phyloP scores from a whole-genome alignment of 1,140 invertebrate genomes.

The Diuraphis noxia region DNA sequence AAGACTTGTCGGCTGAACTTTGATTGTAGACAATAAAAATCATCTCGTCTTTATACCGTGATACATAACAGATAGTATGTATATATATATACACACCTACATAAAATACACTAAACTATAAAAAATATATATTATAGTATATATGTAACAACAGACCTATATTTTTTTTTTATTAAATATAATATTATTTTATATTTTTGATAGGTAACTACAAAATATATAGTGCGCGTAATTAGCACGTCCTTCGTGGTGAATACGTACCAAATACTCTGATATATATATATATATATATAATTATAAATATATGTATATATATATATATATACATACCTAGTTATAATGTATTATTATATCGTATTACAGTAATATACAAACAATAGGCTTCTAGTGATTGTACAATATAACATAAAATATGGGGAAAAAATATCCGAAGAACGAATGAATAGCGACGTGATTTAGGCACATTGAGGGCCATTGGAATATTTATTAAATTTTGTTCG shows the following conservation, averaged over 20 bases:
- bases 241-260: background rate
- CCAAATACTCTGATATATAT: too few species aligned
- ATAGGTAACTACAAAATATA: background rate
- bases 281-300: too few species aligned
- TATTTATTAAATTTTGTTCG: background rate
- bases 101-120: background rate
- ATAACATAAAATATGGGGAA: background rate
- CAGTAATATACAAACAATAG: conserved; percentile 3
- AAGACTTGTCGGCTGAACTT: background rate
- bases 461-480: background rate
- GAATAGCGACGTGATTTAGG: background rate
- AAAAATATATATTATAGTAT: background rate
- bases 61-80: background rate
- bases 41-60: background rate
- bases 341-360: background rate
- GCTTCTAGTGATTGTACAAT: background rate
- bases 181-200: background rate
- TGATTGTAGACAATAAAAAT: background rate
- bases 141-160: background rate
- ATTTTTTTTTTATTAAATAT: background rate
- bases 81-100: background rate
- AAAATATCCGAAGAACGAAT: background rate
- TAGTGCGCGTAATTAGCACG: conserved; percentile 12
- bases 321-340: background rate
- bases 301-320: too few species aligned